Evolutionary conservation across 2,888 invertebrate genomes (phyloP).

Genomic region (Mamestra brassicae): DNA sequence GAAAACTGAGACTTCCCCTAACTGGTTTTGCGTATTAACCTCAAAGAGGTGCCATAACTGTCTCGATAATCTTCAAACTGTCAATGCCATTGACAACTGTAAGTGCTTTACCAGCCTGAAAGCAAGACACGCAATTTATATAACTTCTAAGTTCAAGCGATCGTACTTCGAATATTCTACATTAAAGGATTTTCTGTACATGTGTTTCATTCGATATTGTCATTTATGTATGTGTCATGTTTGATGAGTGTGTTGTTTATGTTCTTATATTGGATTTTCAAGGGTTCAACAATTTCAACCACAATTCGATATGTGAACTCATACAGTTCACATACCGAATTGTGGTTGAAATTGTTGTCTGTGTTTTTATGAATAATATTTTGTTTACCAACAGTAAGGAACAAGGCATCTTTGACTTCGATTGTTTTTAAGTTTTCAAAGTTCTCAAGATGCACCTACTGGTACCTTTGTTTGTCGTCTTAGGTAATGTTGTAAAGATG

Average conservation of each 20-base stretch:
- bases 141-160: constrained; percentile 17
- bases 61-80: constrained; percentile 17
- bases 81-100: constrained; percentile 25
- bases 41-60: background rate
- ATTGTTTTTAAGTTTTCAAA: background rate
- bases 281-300: no score
- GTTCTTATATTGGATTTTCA: constrained; percentile 3
- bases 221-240: constrained; percentile 12
- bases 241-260: constrained; percentile 6
- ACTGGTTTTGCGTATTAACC: background rate
- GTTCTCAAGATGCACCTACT: background rate
- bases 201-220: constrained; percentile 10
- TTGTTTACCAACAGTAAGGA: constrained; percentile 12
- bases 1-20: background rate
- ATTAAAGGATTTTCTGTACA: background rate
- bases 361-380: background rate
- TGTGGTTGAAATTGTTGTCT: background rate
- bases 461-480: no score
- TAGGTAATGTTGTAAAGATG: background rate
- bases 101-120: constrained; percentile 7
- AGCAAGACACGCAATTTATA: constrained; percentile 15
- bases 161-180: constrained; percentile 12
- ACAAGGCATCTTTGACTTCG: background rate
- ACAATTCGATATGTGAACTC: no score
- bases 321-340: background rate